Evolutionary conservation across 2,888 invertebrate genomes (phyloP).

Genomic region (Drosophila hamatofila): DNA sequence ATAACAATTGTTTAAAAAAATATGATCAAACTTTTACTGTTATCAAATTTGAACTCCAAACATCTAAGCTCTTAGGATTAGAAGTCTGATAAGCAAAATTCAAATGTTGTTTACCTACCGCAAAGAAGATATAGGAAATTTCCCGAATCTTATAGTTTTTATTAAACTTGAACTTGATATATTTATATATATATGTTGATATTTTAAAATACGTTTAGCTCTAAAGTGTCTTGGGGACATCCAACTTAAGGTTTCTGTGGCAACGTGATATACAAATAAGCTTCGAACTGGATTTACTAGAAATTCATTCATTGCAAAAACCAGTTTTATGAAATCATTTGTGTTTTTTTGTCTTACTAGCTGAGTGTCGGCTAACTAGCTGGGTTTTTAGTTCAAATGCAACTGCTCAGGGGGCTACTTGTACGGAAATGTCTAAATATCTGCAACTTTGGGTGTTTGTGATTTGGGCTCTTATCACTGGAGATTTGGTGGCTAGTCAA

Average conservation of each 20-base stretch:
- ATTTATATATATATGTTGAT: too few species aligned
- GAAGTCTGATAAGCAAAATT: background rate
- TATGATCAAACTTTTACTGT: background rate
- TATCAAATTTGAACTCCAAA: background rate
- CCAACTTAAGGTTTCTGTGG: conserved; percentile 18
- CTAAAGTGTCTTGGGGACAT: conserved; percentile 18
- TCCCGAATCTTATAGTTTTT: background rate
- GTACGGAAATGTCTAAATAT: conserved; percentile 31
- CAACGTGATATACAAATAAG: conserved; percentile 12
- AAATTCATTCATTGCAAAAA: conserved; percentile 38
- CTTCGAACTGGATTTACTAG: conserved; percentile 68
- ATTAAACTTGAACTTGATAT: conserved; percentile 5
- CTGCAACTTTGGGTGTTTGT: conserved; percentile 12
- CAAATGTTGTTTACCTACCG: background rate
- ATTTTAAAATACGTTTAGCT: background rate
- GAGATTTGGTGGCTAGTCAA: conserved; percentile 33
- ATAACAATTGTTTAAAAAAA: too few species aligned
- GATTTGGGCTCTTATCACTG: conserved; percentile 23
- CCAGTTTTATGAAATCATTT: conserved; percentile 54
- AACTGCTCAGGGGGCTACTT: conserved; percentile 3
- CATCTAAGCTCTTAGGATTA: background rate
- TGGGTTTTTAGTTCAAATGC: conserved; percentile 30
- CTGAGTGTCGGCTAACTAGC: conserved; percentile 6
- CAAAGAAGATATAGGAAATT: conserved; percentile 1
- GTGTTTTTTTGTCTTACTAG: conserved; percentile 10